These are phyloP conservation scores for Pheosia gnoma DNA, from an alignment of 2,888 invertebrate species.

Conservation along the genomic window DNA sequence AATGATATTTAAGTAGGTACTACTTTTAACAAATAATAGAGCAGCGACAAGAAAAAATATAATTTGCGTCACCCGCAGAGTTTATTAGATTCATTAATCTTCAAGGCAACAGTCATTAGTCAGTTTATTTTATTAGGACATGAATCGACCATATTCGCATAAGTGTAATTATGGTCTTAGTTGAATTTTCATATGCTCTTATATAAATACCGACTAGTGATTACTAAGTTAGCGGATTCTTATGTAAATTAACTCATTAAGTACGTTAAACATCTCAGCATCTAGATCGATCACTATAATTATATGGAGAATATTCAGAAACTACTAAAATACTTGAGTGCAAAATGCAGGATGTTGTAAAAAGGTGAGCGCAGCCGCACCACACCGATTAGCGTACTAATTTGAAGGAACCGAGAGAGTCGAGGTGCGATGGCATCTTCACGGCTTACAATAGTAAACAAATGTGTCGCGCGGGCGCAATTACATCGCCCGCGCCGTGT, in stretches of 20 bases:
- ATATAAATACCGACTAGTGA: constrained; percentile 21
- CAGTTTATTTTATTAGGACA: constrained; percentile 39
- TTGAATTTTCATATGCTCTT: constrained; percentile 34
- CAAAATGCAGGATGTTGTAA: constrained; percentile 27
- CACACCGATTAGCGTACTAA: constrained; percentile 70
- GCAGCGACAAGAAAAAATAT: constrained; percentile 22
- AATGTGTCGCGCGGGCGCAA: constrained; percentile 80
- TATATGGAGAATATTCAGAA: constrained; percentile 22
- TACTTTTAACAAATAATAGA: background rate
- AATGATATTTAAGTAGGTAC: background rate
- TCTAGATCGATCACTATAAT: constrained; percentile 32
- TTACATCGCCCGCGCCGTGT: constrained; percentile 58
- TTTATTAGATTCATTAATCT: constrained; percentile 35
- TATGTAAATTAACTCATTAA: constrained; percentile 32
- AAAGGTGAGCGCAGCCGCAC: constrained; percentile 38
- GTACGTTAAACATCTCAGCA: constrained; percentile 29
- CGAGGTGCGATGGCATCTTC: constrained; percentile 78
- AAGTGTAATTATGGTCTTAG: constrained; percentile 34
- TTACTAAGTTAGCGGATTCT: constrained; percentile 26
- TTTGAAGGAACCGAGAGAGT: constrained; percentile 74
- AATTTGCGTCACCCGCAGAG: constrained; percentile 32
- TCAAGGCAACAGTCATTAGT: constrained; percentile 29
- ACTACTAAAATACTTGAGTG: constrained; percentile 8
- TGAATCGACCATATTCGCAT: constrained; percentile 35
- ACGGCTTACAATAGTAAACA: constrained; percentile 82